phyloP scores from a whole-genome alignment of 2,797 vertebrate species.

The Galaxias olidus region DNA sequence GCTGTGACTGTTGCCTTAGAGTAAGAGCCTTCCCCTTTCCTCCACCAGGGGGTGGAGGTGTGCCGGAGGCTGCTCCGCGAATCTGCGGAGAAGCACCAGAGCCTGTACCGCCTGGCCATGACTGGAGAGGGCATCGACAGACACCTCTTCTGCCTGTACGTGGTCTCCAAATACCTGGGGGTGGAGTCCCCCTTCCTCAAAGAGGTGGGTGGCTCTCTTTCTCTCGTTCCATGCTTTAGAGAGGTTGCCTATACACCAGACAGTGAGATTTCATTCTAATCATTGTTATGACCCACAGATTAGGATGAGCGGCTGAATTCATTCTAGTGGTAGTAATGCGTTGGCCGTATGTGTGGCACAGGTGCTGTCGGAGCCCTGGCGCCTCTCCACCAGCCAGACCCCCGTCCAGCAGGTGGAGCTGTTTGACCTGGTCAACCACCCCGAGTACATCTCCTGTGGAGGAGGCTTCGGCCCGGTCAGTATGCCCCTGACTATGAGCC shows the following conservation, averaged over 20 bases:
- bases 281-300: too few relatives aligned
- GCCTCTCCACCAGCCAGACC: conserved; percentile 87
- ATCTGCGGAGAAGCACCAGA: conserved; percentile 84
- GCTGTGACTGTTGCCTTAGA: background rate
- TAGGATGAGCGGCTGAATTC: too few relatives aligned
- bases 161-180: conserved; percentile 85
- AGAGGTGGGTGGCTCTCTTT: conserved; percentile 70
- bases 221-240: background rate
- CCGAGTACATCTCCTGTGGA: conserved; percentile 85
- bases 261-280: too few relatives aligned
- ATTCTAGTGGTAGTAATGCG: background rate
- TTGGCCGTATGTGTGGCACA: conserved; percentile 35
- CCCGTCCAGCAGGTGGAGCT: conserved; percentile 83
- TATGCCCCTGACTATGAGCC: conserved; percentile 13
- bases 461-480: conserved; percentile 92
- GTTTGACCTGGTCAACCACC: conserved; percentile 84
- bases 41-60: conserved; percentile 65
- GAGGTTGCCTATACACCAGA: too few relatives aligned
- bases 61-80: conserved; percentile 73
- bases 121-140: conserved; percentile 85
- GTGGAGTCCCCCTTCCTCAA: conserved; percentile 86
- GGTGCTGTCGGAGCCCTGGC: conserved; percentile 86
- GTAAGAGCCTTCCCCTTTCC: conserved; percentile 6
- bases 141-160: conserved; percentile 88
- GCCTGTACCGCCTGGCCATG: conserved; percentile 84